Base-by-base conservation (phyloP, 2,888 invertebrate species). In the Keiferia lycopersicella region DNA sequence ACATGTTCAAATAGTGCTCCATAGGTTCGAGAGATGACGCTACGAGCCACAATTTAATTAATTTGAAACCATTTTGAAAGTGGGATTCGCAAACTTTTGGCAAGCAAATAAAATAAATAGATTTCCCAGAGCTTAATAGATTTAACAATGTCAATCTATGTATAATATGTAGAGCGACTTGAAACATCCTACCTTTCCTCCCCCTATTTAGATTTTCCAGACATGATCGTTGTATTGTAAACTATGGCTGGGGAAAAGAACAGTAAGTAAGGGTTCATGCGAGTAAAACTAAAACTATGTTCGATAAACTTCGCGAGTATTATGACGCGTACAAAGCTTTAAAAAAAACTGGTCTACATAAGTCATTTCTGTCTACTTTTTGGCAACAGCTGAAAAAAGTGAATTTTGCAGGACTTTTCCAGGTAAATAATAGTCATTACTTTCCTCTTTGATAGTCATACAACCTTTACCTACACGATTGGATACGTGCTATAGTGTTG, bases 321-420 rank as follows among this genome's bases (percentile, higher is more conserved):
- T 53, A 26, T 56, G 56, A 56, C 56, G 26, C 34, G 1, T 56
- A 10, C 26, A 56, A 56, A 34, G 16, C 16, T 4, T 53, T 53
- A 30, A 53, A 53, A 53, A 58, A 58, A 58, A 38, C 16, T 16
- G 39, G 39, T 58, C 30, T 58, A 16, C 20, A 38, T 18, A 59
- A 58, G 38, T 7, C 58, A 58, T 41, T 59, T 12, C 59, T 59
- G 41, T 41, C 59, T 39, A 12, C 3, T 62, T 69, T 63, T 68
- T 34, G 56, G 34, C 26, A 56, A 8, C 56, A 16, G 0, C 8
- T 56, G 30, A 56, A 56, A 56, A 34, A 56, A 34, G 34, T 56
- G 6, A 30, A 56, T 30, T 56, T 14, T 0, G 16, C 18, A 34
- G 14, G 6, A 30, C 34, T 56, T 30, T 56, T 56, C 7, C 56